phyloP scores from a whole-genome alignment of 1,140 invertebrate genomes.

The Papilio xuthus region DNA sequence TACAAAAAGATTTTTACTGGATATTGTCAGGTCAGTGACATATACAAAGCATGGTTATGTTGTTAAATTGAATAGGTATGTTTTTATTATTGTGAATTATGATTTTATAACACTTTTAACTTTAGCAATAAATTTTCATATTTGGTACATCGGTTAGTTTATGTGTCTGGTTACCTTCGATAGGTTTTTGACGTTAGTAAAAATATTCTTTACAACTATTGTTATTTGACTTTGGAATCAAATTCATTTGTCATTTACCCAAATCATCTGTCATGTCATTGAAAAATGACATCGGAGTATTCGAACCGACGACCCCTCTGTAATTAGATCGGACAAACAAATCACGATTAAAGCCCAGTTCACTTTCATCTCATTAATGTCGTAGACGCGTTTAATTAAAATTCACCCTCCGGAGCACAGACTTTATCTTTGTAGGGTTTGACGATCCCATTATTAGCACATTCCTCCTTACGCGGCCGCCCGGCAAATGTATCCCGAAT shows the following conservation, averaged over 20 bases:
- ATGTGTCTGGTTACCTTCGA: not conserved
- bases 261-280: not conserved
- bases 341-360: slow-evolving; percentile 66
- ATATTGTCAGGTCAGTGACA: too few relatives aligned
- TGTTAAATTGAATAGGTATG: too few relatives aligned
- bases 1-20: too few relatives aligned
- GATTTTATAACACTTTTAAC: too few relatives aligned
- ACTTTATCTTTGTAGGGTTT: slow-evolving; percentile 64
- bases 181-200: slow-evolving; percentile 3
- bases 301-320: slow-evolving; percentile 42
- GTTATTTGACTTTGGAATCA: not conserved
- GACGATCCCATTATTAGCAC: slow-evolving; percentile 70
- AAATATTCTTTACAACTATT: not conserved
- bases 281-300: slow-evolving; percentile 23
- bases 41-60: too few relatives aligned
- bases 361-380: slow-evolving; percentile 75
- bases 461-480: slow-evolving; percentile 54
- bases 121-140: too few relatives aligned
- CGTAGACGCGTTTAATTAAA: slow-evolving; percentile 75
- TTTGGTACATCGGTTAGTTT: too few relatives aligned
- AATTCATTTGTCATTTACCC: not conserved
- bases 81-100: too few relatives aligned
- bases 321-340: slow-evolving; percentile 69
- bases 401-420: slow-evolving; percentile 62
- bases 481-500: slow-evolving; percentile 24